Percentiles rank a stretch among this genome's conserved stretches.
These are phyloP conservation scores for Cherax quadricarinatus DNA, from an alignment of 1,140 invertebrate species.

Conservation along the genomic window DNA sequence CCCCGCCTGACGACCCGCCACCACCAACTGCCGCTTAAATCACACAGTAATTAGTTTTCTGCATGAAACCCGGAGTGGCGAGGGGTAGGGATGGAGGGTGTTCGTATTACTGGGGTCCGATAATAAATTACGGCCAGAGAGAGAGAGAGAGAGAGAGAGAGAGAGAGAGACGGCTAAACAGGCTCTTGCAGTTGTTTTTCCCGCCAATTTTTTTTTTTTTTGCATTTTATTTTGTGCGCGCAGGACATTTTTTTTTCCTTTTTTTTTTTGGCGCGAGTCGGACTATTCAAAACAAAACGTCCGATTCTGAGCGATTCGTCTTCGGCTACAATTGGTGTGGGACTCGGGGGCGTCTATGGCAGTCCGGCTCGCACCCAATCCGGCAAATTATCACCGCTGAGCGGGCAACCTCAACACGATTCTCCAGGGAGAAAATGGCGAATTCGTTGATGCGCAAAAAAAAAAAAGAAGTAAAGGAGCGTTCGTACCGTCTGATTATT, in stretches of 20 bases:
- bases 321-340: background rate
- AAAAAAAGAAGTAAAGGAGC: background rate
- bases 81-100: constrained; percentile 13
- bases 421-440: constrained; percentile 24
- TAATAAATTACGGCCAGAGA: constrained; percentile 35
- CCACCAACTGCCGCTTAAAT: constrained; percentile 27
- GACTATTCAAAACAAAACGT: background rate
- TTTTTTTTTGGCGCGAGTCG: background rate
- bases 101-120: constrained; percentile 43
- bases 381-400: background rate
- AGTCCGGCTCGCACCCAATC: background rate
- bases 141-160: constrained; percentile 1
- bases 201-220: background rate
- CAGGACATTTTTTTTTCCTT: background rate
- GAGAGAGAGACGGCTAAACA: background rate
- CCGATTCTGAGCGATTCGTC: background rate
- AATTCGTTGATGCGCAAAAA: background rate
- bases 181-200: background rate
- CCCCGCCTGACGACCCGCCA: constrained; percentile 19
- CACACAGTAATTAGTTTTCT: constrained; percentile 32
- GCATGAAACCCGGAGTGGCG: constrained; percentile 22
- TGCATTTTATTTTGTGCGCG: background rate
- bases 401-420: background rate
- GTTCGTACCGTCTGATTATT: constrained; percentile 35
- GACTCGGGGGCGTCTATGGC: background rate